Conservation (phyloP, 2,797 vertebrate genomes). For the Enteromius viviparus region DNA sequence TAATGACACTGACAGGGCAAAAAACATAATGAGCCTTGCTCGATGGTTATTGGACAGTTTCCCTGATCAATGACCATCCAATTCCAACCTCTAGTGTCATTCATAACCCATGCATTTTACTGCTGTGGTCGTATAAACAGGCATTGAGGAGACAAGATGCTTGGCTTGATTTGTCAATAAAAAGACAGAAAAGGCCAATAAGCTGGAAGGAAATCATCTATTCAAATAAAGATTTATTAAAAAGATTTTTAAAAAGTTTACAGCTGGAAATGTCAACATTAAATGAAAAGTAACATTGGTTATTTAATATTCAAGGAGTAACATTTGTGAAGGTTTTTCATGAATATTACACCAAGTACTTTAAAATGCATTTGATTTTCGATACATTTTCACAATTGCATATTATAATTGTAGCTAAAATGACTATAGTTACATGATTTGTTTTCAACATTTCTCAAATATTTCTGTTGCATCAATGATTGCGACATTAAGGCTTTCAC, state of each 20-base stretch:
- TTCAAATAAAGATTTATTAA: not conserved
- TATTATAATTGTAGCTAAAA: not conserved
- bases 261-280: not conserved
- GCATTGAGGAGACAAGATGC: not conserved
- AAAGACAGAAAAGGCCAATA: not conserved
- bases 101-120: not conserved
- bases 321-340: not conserved
- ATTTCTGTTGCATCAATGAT: not conserved
- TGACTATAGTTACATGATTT: not conserved
- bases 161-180: not conserved
- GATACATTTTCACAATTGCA: not conserved
- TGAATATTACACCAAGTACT: not conserved
- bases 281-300: not conserved
- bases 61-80: slow-evolving; percentile 22
- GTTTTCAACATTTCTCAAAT: not conserved
- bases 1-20: not conserved
- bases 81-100: slow-evolving; percentile 9
- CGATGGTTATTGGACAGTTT: slow-evolving; percentile 3
- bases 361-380: not conserved
- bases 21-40: slow-evolving; percentile 1
- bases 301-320: not conserved
- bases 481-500: too few relatives aligned
- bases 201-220: not conserved
- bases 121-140: not conserved
- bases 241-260: not conserved